Evolutionary conservation across 2,797 vertebrate species (phyloP).

Genomic region (Ptychadena robeensis): DNA sequence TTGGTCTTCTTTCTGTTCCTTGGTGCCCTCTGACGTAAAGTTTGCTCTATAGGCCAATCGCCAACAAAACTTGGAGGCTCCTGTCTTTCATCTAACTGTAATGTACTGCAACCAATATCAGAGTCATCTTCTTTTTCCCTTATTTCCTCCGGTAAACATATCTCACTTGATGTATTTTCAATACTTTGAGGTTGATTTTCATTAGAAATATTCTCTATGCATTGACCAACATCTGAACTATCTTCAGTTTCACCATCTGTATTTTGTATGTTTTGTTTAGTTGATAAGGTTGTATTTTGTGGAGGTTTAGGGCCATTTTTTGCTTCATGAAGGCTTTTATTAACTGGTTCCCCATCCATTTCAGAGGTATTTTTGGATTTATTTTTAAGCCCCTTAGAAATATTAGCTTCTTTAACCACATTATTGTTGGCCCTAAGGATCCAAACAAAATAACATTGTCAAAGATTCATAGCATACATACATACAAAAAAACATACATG

Average conservation of each 20-base stretch:
- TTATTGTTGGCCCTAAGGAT: not conserved
- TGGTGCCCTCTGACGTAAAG: constrained; percentile 81
- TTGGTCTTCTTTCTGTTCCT: constrained; percentile 70
- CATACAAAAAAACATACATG: no score
- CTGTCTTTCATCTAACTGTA: constrained; percentile 46
- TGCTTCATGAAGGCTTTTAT: not conserved
- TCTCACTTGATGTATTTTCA: not conserved
- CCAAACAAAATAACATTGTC: not conserved
- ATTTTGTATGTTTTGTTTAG: not conserved
- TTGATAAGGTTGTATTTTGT: not conserved
- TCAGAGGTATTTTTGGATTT: constrained; percentile 55
- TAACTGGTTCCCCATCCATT: not conserved
- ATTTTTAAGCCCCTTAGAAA: constrained; percentile 62
- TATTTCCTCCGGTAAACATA: constrained; percentile 60
- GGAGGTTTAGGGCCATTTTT: not conserved
- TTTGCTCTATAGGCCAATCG: constrained; percentile 87
- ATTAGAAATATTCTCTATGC: not conserved
- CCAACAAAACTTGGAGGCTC: constrained; percentile 82
- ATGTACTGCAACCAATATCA: constrained; percentile 64
- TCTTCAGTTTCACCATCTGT: not conserved
- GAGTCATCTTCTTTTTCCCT: constrained; percentile 51
- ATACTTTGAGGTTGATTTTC: not conserved
- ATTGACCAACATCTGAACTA: not conserved
- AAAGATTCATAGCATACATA: not conserved
- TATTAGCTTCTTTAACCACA: constrained; percentile 46